Evolutionary conservation across 2,797 vertebrate genomes (phyloP), one percentile per base, ranked within the genome.

Genomic region (Tangara arthus): DNA sequence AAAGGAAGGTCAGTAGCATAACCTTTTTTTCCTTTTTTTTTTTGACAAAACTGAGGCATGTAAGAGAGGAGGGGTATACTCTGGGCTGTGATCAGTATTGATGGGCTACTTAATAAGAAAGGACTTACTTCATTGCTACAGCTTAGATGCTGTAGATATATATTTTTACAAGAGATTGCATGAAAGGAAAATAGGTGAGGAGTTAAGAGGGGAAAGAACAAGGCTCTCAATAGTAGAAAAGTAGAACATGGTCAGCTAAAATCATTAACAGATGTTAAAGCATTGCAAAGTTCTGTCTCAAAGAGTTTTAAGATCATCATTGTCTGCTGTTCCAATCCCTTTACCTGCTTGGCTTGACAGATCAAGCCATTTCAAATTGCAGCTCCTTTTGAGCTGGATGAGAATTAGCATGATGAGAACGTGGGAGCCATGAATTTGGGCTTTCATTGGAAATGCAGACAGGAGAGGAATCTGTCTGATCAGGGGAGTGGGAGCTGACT

Each of bases 21-120:
- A 57, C 1, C 5, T 14, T 27, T 32, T 55, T 52, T 3, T 4
- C 1, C 5, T 2, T 16, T 9, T 14, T n/a, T 32, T 46, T 39
- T 56, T 77, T 37, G 6, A 13, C 41, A 70, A 93, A 89, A 69
- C 9, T 15, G 35, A 77, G 32, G 12, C 2, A 9, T 55, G 22
- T 2, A 15, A 35, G 28, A 63, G 21, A 71, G 21, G 32, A 63
- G 28, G 13, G 12, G 9, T 69, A 21, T 87, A 19, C 8, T 34
- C 14, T 4, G 7, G 16, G 9, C 49, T 65, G 5, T 63, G 34
- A 18, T 72, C 22, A 24, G 41, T 44, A 28, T 13, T 77, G 30
- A 56, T 79, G 23, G 14, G 7, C 9, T 88, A 4, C 16, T 77
- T 79, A 82, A 49, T 80, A 24, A 27, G 6, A 49, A 60, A 87